Conservation (phyloP, 2,113 vertebrate genomes). For the Apus apus region DNA sequence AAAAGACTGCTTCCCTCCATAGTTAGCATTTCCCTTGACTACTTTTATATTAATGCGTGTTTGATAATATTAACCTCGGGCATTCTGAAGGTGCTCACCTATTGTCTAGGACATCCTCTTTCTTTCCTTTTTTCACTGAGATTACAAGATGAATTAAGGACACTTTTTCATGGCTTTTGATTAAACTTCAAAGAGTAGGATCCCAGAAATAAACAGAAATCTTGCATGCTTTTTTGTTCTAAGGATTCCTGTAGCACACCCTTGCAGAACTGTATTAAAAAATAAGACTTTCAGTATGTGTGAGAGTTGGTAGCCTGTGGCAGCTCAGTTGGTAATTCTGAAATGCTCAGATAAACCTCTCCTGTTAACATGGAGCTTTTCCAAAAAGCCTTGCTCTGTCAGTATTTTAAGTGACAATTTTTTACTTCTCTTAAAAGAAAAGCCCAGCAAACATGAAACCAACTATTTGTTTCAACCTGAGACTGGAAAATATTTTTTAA, state of each 20-base stretch:
- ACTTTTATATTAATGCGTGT: neutral
- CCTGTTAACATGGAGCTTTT: neutral
- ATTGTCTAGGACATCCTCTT: neutral
- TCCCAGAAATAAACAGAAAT: neutral
- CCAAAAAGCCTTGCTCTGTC: neutral
- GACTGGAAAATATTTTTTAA: neutral
- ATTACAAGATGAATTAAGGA: neutral
- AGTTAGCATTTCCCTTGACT: neutral
- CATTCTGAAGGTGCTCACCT: neutral
- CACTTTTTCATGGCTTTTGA: neutral
- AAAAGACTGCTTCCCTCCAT: too few relatives aligned
- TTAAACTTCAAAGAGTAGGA: neutral
- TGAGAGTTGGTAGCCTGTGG: neutral
- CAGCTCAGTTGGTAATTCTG: neutral
- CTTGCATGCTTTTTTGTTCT: neutral
- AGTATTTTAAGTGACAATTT: neutral
- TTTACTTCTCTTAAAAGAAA: neutral
- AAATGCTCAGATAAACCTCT: neutral
- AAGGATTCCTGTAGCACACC: neutral
- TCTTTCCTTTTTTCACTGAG: neutral
- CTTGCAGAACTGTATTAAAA: neutral
- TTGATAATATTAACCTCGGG: neutral
- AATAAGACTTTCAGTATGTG: neutral
- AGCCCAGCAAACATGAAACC: neutral
- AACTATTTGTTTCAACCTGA: neutral